Evolutionary conservation across 1,140 invertebrate species (phyloP), one percentile per base, ranked within the genome.

Genomic region (Bilobella aurantiaca): DNA sequence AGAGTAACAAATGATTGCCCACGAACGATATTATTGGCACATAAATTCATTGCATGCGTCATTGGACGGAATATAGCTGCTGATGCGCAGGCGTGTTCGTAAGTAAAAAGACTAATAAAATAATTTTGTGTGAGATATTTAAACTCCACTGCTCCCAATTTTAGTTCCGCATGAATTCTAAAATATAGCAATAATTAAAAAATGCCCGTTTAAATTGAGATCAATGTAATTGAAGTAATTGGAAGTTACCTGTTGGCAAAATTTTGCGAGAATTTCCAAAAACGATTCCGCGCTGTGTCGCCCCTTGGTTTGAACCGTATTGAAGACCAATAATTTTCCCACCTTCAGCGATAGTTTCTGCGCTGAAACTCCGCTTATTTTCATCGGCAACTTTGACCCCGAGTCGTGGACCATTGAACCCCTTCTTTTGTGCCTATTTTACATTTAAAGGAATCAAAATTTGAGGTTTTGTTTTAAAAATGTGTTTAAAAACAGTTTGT

Each of bases 221-320:
- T n/a, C 3, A 5, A 18, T 3, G 42, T 32, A 42, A 62, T 8
- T 25, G 8, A 23, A 29, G 28, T n/a, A 56, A 31, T 30, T 23
- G 18, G 16, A 23, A 30, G 53, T 69, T 71, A 75, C 78, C 75
- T 73, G 79, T 78, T 28, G 81, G 79, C 29, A 79, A 73, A 64
- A 82, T 82, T 74, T 82, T 81, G 53, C 81, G 68, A 3, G 77
- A 74, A 49, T 81, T 77, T 21, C 81, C 81, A 72, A 83, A 82
- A 14, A 81, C 81, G 81, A 83, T 83, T 67, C 82, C 82, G 29
- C 79, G 72, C 65, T 82, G 81, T 23, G 78, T 80, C 18, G 81
- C 81, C 29, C 81, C 80, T 72, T 5, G 78, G 74, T 83, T 82
- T 49, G 77, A 78, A 49, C 80, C 80, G 67, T 81, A 80, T 68